Evolutionary conservation across 2,797 vertebrate species (phyloP).

Genomic region (Knipowitschia caucasica): DNA sequence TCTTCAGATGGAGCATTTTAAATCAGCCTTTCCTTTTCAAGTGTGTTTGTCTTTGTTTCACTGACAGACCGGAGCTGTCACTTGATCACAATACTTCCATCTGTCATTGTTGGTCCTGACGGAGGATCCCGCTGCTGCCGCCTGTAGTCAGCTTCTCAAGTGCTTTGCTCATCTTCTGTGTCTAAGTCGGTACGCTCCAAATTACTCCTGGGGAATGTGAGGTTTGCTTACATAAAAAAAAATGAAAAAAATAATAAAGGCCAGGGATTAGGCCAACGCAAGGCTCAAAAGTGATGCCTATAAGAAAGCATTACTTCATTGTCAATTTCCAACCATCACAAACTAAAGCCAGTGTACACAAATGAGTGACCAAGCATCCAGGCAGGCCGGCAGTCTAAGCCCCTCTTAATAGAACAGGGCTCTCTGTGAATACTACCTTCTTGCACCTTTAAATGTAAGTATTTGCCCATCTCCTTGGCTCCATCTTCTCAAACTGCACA

Average conservation of each 20-base stretch:
- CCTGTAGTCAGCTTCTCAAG: conserved; percentile 18
- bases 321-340: conserved; percentile 32
- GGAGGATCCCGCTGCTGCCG: conserved; percentile 26
- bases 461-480: too few relatives aligned
- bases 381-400: too few relatives aligned
- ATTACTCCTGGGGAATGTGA: conserved; percentile 11
- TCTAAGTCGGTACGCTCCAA: conserved; percentile 30
- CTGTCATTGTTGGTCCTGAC: conserved; percentile 39
- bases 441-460: too few relatives aligned
- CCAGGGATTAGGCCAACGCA: conserved; percentile 22
- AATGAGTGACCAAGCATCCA: conserved; percentile 16
- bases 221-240: conserved; percentile 31
- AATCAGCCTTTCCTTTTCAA: conserved; percentile 13
- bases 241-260: too few relatives aligned
- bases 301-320: conserved; percentile 16
- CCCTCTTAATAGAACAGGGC: too few relatives aligned
- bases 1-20: conserved; percentile 4
- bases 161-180: conserved; percentile 34
- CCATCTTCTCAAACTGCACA: too few relatives aligned
- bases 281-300: conserved; percentile 20
- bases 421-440: too few relatives aligned
- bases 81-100: conserved; percentile 26
- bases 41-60: conserved; percentile 35
- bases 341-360: conserved; percentile 28
- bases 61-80: conserved; percentile 34